Base-by-base conservation (phyloP, 2,797 vertebrate genomes). In the Anguilla pacifica region DNA sequence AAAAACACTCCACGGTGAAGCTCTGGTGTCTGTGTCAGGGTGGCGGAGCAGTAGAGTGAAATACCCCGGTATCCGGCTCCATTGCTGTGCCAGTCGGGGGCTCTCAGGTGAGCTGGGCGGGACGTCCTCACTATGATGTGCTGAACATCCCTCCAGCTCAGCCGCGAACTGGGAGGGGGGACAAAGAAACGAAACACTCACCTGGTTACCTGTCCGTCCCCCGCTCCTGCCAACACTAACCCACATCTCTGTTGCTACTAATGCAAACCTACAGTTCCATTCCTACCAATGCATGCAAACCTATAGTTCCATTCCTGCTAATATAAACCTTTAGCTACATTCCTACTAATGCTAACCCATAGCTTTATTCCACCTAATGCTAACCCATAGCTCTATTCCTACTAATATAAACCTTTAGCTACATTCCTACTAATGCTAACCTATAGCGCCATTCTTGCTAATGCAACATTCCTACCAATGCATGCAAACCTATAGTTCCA, bases 81-180 rank as follows among this genome's bases (percentile, higher is more conserved):
- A 93, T 99, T 99, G 87, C 95, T 94, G 93, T 95, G 96, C 98
- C 98, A 99, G 95, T 99, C 98, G 43, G 97, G 96, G 90, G 97
- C 97, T 89, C 91, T 94, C 87, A 99, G 96, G 93, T 97, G 97
- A 94, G 95, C 96, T 89, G 97, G 91, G 91, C 96, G 97, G 90
- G 98, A 98, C 89, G 98, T 98, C 88, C 93, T 96, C 86, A 98
- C 98, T 91, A 99, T 98, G 91, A 99, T 98, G 94, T 99, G 98
- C 93, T 99, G 98, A 91, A 99, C 95, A 79, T 99, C 98, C 94
- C 98, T 98, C 98, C 98, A 99, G 89, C 97, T 99, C 91, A 99
- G 96, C 94, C 94, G 93, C 35, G 97, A 97, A 94, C 98, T 99
- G 91, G 61, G 72, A 46, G n/a, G 15, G 25, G 22, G 70, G 28